Evolutionary conservation across 1,140 invertebrate species (phyloP).

Genomic region (Megalopta genalis): DNA sequence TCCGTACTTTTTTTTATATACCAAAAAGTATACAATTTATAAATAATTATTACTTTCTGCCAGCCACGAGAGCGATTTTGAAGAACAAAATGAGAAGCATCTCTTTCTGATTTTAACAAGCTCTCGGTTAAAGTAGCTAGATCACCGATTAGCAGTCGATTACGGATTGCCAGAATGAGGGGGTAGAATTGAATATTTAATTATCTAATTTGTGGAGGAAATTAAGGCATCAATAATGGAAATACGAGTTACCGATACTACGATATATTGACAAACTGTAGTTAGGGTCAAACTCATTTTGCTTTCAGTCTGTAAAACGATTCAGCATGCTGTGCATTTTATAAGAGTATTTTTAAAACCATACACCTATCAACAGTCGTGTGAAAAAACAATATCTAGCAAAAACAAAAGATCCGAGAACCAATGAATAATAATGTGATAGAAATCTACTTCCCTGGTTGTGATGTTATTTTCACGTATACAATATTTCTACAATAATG

Average conservation of each 20-base stretch:
- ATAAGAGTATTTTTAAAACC: too few species aligned
- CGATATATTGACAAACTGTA: too few species aligned
- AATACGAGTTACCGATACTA: neutral
- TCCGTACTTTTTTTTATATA: neutral
- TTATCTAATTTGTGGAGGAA: neutral
- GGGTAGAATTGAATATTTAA: constrained; percentile 11
- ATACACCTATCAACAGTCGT: too few species aligned
- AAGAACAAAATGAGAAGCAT: neutral
- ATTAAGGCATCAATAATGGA: constrained; percentile 12
- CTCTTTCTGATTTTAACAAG: neutral
- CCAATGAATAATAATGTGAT: too few species aligned
- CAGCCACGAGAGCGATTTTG: neutral
- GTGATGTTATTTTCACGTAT: too few species aligned
- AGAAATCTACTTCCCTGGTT: too few species aligned
- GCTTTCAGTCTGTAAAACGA: too few species aligned
- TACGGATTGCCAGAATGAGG: neutral
- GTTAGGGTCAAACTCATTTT: neutral
- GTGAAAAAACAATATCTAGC: too few species aligned
- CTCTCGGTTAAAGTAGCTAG: neutral
- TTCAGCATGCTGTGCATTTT: too few species aligned
- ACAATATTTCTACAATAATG: too few species aligned
- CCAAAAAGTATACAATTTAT: neutral
- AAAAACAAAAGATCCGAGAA: too few species aligned
- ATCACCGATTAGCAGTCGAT: neutral
- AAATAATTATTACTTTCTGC: constrained; percentile 25